Conservation (phyloP, 2,113 vertebrate species). For the Dasyornis broadbenti region DNA sequence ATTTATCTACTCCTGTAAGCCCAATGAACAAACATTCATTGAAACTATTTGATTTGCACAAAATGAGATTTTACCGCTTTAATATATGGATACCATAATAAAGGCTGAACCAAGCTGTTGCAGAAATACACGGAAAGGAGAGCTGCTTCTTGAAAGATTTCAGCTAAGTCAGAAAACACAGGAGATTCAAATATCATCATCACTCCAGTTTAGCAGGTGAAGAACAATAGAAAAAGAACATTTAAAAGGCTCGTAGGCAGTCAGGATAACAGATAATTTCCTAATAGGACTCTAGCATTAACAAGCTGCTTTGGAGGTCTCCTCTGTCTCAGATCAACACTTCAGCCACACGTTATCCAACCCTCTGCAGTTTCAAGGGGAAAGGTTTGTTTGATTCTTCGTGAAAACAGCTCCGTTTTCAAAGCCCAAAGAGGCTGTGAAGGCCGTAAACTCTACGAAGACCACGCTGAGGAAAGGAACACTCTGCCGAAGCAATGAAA, state of each 20-base stretch:
- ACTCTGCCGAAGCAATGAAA: not conserved
- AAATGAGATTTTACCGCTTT: not conserved
- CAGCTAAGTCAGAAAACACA: not conserved
- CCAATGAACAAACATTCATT: not conserved
- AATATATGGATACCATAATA: not conserved
- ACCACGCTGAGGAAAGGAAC: not conserved
- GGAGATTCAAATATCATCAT: not conserved
- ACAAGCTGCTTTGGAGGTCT: not conserved
- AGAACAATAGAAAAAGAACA: not conserved
- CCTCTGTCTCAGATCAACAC: not conserved
- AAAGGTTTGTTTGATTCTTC: not conserved
- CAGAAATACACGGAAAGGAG: not conserved
- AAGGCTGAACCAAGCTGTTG: not conserved
- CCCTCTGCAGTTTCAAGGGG: not conserved
- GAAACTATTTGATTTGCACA: not conserved
- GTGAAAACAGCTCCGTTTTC: not conserved
- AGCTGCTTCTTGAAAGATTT: not conserved
- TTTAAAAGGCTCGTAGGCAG: not conserved
- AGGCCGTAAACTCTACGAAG: not conserved
- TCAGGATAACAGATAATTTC: not conserved
- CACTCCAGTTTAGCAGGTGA: not conserved
- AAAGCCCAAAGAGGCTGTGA: not conserved
- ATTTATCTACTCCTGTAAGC: not conserved
- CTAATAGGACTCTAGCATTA: not conserved
- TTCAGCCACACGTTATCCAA: not conserved